These are phyloP conservation scores for Caenorhabditis briggsae DNA, from an alignment of 1,140 invertebrate genomes.

Conservation along the genomic window DNA sequence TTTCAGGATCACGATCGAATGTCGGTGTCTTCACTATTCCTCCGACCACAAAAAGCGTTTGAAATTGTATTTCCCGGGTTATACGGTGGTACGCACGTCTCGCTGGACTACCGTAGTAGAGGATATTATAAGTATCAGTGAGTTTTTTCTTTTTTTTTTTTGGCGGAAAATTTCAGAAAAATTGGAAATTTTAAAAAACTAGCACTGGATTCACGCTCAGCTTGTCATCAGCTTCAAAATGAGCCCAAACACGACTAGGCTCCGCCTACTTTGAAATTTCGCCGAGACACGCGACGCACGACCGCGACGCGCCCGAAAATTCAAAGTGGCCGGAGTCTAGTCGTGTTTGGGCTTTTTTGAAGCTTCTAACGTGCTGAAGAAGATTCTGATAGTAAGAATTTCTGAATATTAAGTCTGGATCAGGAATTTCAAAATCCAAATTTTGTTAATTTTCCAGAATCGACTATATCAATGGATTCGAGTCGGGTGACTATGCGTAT, in stretches of 20 bases:
- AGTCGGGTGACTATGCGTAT: constrained; percentile 74
- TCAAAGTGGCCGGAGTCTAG: background rate
- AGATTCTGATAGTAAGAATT: background rate
- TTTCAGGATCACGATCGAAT: constrained; percentile 26
- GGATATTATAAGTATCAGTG: constrained; percentile 53
- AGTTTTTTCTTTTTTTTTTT: background rate
- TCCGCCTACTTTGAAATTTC: background rate
- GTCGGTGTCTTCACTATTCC: constrained; percentile 21
- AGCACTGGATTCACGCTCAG: background rate
- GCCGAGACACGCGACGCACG: background rate
- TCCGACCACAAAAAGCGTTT: constrained; percentile 17
- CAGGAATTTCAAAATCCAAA: constrained; percentile 14
- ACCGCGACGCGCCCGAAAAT: too few relatives aligned
- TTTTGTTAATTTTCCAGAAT: constrained; percentile 65
- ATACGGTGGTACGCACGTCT: constrained; percentile 24
- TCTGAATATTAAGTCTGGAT: background rate
- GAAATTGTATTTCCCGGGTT: constrained; percentile 37
- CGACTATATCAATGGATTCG: constrained; percentile 76
- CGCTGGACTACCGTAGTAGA: constrained; percentile 6
- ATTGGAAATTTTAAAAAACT: too few relatives aligned
- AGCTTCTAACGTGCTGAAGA: background rate
- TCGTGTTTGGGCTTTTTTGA: constrained; percentile 47
- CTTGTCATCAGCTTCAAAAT: background rate
- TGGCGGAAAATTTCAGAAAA: background rate
- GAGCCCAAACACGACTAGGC: background rate